phyloP scores from a whole-genome alignment of 2,113 vertebrate species.

The Archocentrus centrarchus region DNA sequence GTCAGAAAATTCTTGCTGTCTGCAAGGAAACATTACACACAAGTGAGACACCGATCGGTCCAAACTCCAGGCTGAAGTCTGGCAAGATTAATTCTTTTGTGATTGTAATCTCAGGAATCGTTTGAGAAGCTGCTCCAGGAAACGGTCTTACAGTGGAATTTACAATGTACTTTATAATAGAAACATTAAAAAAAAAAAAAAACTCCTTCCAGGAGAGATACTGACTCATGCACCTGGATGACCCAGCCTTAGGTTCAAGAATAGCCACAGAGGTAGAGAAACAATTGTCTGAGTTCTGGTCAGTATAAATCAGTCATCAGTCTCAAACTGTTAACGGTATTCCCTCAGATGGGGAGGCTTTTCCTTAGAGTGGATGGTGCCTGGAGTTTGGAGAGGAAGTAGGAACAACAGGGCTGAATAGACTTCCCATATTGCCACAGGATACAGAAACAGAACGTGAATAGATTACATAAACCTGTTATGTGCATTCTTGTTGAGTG shows the following conservation, averaged over 20 bases:
- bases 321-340: neutral
- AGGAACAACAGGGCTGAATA: constrained; percentile 22
- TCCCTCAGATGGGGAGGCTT: neutral
- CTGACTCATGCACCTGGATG: constrained; percentile 31
- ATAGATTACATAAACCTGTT: neutral
- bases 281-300: constrained; percentile 17
- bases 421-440: constrained; percentile 11
- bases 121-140: neutral
- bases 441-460: constrained; percentile 3
- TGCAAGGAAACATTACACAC: neutral
- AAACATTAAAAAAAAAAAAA: neutral
- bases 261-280: neutral
- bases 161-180: neutral
- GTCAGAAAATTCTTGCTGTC: neutral
- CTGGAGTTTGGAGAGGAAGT: constrained; percentile 43
- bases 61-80: neutral
- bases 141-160: neutral
- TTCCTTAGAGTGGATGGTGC: neutral
- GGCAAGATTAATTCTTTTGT: neutral
- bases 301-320: constrained; percentile 13
- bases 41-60: neutral
- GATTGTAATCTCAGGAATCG: neutral
- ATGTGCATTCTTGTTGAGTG: neutral
- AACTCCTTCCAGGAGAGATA: constrained; percentile 10
- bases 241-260: neutral